Percentiles rank a stretch among this genome's conserved stretches.
Evolutionary conservation across 2,888 invertebrate species (phyloP).

Genomic region (Iselma pallidipennis): DNA sequence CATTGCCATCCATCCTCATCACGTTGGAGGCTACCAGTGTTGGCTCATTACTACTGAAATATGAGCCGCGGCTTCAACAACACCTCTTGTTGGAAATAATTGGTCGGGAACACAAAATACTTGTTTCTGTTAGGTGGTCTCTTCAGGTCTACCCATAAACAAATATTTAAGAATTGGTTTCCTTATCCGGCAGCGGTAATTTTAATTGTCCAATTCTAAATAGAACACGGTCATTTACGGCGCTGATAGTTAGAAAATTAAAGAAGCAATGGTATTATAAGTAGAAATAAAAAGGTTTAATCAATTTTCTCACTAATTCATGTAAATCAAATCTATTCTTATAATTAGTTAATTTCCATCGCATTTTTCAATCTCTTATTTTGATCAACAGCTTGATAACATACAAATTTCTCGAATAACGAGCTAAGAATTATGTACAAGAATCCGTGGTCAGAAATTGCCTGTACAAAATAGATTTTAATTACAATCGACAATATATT

Average conservation of each 20-base stretch:
- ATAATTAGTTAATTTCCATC: not conserved
- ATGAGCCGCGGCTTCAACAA: slow-evolving; percentile 52
- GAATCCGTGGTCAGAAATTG: slow-evolving; percentile 36
- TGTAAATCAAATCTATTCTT: not conserved
- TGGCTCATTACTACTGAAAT: slow-evolving; percentile 53
- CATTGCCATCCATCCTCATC: slow-evolving; percentile 46
- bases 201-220: not conserved
- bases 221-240: not conserved
- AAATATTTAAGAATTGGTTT: slow-evolving; percentile 23
- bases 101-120: slow-evolving; percentile 53
- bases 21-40: slow-evolving; percentile 49
- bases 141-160: slow-evolving; percentile 29
- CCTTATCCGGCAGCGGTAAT: slow-evolving; percentile 2
- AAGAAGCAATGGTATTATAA: not conserved
- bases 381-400: not conserved
- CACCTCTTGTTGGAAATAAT: slow-evolving; percentile 54
- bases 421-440: slow-evolving; percentile 37
- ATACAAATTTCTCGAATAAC: slow-evolving; percentile 28
- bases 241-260: not conserved
- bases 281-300: not conserved
- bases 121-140: slow-evolving; percentile 52
- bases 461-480: slow-evolving; percentile 51
- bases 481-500: slow-evolving; percentile 52
- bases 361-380: not conserved
- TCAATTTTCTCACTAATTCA: not conserved